Percentiles rank a stretch among this genome's conserved stretches.
These are phyloP conservation scores for Euleptes europaea DNA, from an alignment of 2,113 vertebrate species.

Conservation along the genomic window DNA sequence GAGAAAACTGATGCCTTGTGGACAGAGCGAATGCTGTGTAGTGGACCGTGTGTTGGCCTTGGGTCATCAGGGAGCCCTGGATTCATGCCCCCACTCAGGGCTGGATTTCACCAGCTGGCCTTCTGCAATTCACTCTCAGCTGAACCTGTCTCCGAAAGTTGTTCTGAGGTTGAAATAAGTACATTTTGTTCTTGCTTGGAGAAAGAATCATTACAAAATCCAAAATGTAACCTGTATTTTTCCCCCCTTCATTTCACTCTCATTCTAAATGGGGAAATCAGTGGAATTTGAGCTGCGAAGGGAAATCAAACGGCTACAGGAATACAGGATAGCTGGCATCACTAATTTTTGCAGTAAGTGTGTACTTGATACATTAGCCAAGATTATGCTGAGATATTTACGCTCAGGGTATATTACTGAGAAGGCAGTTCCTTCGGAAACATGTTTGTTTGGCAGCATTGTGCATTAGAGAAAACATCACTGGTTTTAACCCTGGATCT, in stretches of 20 bases:
- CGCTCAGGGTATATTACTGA: neutral
- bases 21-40: neutral
- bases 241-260: slow-evolving; percentile 38
- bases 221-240: slow-evolving; percentile 27
- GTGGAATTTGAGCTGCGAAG: slow-evolving; percentile 96
- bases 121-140: no score
- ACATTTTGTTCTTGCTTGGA: neutral
- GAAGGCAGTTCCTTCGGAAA: slow-evolving; percentile 16
- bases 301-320: slow-evolving; percentile 92
- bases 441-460: neutral
- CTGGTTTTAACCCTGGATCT: slow-evolving; percentile 15
- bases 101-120: neutral
- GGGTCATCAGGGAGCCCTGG: neutral
- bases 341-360: slow-evolving; percentile 97
- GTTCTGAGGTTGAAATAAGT: neutral
- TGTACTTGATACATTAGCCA: slow-evolving; percentile 40
- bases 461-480: slow-evolving; percentile 17
- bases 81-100: neutral
- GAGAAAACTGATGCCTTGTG: neutral
- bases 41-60: neutral
- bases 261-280: slow-evolving; percentile 59
- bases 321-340: slow-evolving; percentile 92
- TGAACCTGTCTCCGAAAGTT: neutral
- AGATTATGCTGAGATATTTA: neutral
- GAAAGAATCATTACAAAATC: neutral